Base-by-base conservation (phyloP, 2,113 vertebrate genomes). In the Cettia cetti region DNA sequence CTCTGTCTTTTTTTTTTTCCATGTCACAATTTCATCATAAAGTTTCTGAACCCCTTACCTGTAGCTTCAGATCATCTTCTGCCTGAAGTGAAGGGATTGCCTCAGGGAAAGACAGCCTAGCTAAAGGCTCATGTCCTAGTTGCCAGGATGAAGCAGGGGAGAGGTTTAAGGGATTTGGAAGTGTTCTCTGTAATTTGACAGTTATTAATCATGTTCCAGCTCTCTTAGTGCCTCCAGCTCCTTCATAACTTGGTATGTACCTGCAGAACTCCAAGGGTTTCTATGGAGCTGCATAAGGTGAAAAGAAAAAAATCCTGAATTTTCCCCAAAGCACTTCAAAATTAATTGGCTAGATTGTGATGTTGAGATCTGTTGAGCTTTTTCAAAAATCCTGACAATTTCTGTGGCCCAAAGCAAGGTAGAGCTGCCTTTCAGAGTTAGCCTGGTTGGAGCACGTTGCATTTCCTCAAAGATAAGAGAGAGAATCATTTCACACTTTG, bases 391-490 rank as follows among this genome's bases (percentile, higher is more conserved):
- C 28, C 42, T 54, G n/a, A 63, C 44, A 44, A 77, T 72, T 65
- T 64, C n/a, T 3, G 3, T 24, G 59, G 31, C 54, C 28, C 50
- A 76, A 85, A 92, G 12, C 42, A 70, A 37, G 37, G 23, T 24
- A 85, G 35, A 74, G 19, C 21, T 84, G 81, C 16, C 40, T 90
- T 72, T 44, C 44, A 37, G 61, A 85, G 59, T 49, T 70, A 72
- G 63, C 10, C 10, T 59, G 54, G 61, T 13, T 69, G 66, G 35
- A 80, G 50, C 63, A 80, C 0, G 0, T 64, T 85, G 75, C n/a
- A 53, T 80, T 93, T 95, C 66, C 71, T 82, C 54, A 72, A 82
- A 92, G 85, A 82, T 84, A 91, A 82, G n/a, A n/a, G 40, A 39
- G 50, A 56, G 63, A 79, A 90, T 61, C 20, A 18, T 70, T 87